Evolutionary conservation across 2,888 invertebrate species (phyloP).

Genomic region (Dicyrtoma fusca): DNA sequence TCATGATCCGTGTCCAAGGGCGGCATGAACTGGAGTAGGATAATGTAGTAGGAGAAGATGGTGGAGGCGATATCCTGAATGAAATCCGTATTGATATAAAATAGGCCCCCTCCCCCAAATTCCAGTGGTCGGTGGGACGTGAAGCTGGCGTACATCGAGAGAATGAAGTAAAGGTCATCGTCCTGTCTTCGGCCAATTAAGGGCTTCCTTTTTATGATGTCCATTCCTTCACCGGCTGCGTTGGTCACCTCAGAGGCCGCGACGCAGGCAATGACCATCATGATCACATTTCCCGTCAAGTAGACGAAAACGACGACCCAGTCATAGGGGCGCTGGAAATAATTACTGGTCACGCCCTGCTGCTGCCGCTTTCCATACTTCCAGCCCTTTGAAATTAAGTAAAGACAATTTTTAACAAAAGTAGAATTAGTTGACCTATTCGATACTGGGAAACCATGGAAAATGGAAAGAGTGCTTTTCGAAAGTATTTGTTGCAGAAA

Average conservation of each 20-base stretch:
- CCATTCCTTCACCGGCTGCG: constrained; percentile 43
- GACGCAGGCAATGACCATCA: constrained; percentile 6
- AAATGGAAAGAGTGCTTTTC: no score
- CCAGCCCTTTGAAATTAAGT: constrained; percentile 19
- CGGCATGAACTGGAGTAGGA: constrained; percentile 51
- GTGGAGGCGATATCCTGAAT: constrained; percentile 22
- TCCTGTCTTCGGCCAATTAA: constrained; percentile 44
- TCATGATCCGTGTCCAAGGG: constrained; percentile 38
- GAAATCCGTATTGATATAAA: constrained; percentile 24
- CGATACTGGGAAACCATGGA: no score
- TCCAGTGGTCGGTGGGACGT: constrained; percentile 37
- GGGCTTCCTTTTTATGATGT: constrained; percentile 50
- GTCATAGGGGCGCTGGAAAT: constrained; percentile 20
- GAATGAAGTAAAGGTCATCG: constrained; percentile 48
- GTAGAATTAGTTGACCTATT: no score
- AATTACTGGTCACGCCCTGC: constrained; percentile 9
- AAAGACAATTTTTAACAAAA: no score
- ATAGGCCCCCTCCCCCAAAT: constrained; percentile 11
- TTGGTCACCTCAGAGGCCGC: constrained; percentile 21
- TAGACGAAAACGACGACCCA: constrained; percentile 20
- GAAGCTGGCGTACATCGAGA: constrained; percentile 50
- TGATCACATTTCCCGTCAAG: constrained; percentile 9
- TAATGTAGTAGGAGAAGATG: constrained; percentile 52
- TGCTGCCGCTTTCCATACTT: constrained; percentile 20
- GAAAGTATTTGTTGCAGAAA: no score